Evolutionary conservation across 2,113 vertebrate genomes (phyloP).

Genomic region (Chrysochloris asiatica): DNA sequence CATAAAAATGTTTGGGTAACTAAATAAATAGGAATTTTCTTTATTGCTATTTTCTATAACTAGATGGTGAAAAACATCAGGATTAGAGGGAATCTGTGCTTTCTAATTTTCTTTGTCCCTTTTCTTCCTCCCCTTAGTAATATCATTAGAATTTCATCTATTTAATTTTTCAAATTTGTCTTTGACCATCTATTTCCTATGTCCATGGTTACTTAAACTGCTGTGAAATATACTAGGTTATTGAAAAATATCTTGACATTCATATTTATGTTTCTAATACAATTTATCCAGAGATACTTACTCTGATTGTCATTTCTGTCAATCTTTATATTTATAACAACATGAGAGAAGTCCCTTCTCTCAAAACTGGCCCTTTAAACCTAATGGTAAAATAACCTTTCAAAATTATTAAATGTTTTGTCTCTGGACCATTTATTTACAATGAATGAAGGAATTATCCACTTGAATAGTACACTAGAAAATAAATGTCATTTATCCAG

Average conservation of each 20-base stretch:
- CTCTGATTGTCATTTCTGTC: conserved; percentile 5
- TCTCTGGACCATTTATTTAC: conserved; percentile 10
- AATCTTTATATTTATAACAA: background rate
- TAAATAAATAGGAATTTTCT: background rate
- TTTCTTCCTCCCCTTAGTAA: background rate
- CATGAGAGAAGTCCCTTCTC: conserved; percentile 39
- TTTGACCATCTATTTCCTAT: background rate
- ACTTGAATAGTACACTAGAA: conserved; percentile 26
- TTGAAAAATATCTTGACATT: conserved; percentile 26
- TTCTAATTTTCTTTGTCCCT: conserved; percentile 29
- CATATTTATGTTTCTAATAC: background rate
- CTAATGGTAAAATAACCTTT: conserved; percentile 51
- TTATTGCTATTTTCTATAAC: background rate
- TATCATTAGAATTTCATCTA: background rate
- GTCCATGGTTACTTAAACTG: conserved; percentile 48
- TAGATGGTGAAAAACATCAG: background rate
- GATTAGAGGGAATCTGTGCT: background rate
- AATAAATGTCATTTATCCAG: conserved; percentile 29
- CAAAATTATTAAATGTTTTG: conserved; percentile 44
- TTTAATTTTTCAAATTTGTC: conserved; percentile 25
- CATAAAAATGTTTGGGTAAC: conserved; percentile 35
- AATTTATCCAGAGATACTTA: background rate
- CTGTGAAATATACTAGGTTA: background rate
- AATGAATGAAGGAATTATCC: conserved; percentile 20
- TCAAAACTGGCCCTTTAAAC: conserved; percentile 34